A percentile compares a stretch with the other conserved stretches of the same genome.
Evolutionary conservation across 2,113 vertebrate genomes (phyloP).

Genomic region (Microtus montanus): DNA sequence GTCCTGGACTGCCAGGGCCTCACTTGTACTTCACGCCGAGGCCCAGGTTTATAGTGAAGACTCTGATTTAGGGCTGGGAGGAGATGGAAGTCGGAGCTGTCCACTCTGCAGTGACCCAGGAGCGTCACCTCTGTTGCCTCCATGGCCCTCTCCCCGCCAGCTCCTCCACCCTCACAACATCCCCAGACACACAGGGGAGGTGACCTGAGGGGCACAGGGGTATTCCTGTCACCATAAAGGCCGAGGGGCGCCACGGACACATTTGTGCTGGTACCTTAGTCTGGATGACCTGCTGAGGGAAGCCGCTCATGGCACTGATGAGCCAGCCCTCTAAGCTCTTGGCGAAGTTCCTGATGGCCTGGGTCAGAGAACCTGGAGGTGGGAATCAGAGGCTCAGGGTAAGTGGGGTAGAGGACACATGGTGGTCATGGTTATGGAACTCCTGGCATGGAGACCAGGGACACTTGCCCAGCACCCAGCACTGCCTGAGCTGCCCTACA

Average conservation of each 20-base stretch:
- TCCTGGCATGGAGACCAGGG: background rate
- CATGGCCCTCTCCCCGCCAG: background rate
- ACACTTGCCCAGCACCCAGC: background rate
- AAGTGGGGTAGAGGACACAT: background rate
- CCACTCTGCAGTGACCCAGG: background rate
- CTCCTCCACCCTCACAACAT: background rate
- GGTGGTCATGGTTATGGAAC: background rate
- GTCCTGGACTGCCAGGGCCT: background rate
- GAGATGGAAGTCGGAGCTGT: background rate
- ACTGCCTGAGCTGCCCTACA: background rate
- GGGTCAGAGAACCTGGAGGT: constrained; percentile 94
- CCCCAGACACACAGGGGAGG: background rate
- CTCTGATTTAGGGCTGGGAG: background rate
- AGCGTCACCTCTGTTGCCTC: background rate
- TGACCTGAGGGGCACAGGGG: too few species aligned
- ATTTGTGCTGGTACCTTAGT: constrained; percentile 89
- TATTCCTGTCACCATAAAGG: background rate
- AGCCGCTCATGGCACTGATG: constrained; percentile 95
- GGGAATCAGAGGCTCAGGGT: background rate
- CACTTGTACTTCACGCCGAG: background rate
- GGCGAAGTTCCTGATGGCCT: constrained; percentile 98
- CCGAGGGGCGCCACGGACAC: background rate
- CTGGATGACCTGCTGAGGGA: constrained; percentile 94
- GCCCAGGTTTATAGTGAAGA: background rate
- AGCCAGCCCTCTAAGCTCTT: constrained; percentile 98